A percentile compares a stretch with the other conserved stretches of the same genome.
These are phyloP conservation scores for Gasterosteus nipponicus DNA, from an alignment of 2,113 vertebrate genomes.

Conservation along the genomic window DNA sequence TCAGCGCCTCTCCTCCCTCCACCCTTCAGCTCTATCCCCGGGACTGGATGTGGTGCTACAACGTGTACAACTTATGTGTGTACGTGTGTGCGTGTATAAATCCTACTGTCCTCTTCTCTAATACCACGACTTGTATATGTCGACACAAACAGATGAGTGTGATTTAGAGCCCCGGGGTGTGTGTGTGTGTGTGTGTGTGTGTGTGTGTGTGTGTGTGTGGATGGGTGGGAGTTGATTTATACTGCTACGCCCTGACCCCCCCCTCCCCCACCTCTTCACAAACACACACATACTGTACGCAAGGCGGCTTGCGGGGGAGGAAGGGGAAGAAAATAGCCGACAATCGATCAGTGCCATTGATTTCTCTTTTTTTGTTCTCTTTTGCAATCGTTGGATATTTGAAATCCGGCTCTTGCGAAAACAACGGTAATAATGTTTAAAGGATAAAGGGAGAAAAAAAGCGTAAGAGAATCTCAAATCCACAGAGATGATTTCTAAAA, in stretches of 20 bases:
- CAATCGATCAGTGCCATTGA: conserved; percentile 79
- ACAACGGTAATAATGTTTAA: conserved; percentile 67
- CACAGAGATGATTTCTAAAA: conserved; percentile 11
- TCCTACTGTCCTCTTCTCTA: conserved; percentile 53
- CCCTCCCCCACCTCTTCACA: background rate
- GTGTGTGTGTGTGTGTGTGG: conserved; percentile 36
- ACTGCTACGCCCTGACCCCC: conserved; percentile 37
- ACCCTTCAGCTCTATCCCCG: conserved; percentile 40
- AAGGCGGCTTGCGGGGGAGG: conserved; percentile 47
- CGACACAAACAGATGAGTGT: conserved; percentile 69
- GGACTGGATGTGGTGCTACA: conserved; percentile 27
- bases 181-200: conserved; percentile 40
- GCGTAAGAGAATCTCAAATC: background rate
- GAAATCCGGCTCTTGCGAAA: conserved; percentile 74
- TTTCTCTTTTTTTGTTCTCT: conserved; percentile 69
- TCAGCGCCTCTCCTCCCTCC: conserved; percentile 32
- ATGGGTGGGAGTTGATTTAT: conserved; percentile 56
- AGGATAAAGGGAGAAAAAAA: conserved; percentile 9
- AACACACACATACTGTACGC: conserved; percentile 39
- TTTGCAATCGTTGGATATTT: conserved; percentile 74
- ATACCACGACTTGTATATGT: conserved; percentile 66
- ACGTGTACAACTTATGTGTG: background rate
- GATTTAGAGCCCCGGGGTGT: conserved; percentile 62
- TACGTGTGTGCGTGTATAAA: background rate
- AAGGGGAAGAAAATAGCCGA: conserved; percentile 68